Percentiles rank a stretch among this genome's conserved stretches.
phyloP scores from a whole-genome alignment of 2,113 vertebrate species.

The Pelecanoides urinatrix region DNA sequence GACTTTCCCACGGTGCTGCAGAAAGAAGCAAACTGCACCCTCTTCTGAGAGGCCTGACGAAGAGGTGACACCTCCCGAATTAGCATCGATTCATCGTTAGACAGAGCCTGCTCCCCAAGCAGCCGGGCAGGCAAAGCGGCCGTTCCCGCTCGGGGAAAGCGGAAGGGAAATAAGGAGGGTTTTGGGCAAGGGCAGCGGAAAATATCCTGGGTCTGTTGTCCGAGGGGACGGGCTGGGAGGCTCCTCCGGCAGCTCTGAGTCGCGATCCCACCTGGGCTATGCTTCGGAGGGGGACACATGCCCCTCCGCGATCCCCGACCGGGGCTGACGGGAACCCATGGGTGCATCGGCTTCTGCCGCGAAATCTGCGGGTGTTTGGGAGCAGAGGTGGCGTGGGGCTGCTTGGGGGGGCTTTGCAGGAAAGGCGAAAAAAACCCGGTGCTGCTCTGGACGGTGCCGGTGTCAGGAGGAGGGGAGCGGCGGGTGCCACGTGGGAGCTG shows the following conservation, averaged over 20 bases:
- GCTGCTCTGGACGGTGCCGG: not conserved
- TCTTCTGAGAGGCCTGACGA: not conserved
- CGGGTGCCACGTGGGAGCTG: too few species aligned
- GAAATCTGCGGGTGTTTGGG: not conserved
- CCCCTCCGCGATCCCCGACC: too few species aligned
- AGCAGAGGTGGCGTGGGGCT: rapidly evolving
- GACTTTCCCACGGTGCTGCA: constrained; percentile 54
- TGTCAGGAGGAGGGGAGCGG: not conserved
- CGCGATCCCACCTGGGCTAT: not conserved
- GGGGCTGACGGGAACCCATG: rapidly evolving
- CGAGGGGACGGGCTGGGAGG: not conserved
- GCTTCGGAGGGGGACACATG: rapidly evolving
- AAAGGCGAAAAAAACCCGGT: rapidly evolving
- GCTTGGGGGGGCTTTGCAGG: not conserved
- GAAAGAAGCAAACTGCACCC: not conserved
- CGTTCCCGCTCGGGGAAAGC: rapidly evolving
- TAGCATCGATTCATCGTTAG: not conserved
- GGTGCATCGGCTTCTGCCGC: not conserved
- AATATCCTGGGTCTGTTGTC: too few species aligned
- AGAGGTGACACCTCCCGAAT: not conserved
- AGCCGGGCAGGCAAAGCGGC: not conserved
- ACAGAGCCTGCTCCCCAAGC: not conserved
- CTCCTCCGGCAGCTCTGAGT: not conserved
- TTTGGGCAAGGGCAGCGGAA: not conserved
- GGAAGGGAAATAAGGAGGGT: not conserved